Base-by-base conservation (phyloP, 1,140 invertebrate genomes). In the Drosophila ercepeae region DNA sequence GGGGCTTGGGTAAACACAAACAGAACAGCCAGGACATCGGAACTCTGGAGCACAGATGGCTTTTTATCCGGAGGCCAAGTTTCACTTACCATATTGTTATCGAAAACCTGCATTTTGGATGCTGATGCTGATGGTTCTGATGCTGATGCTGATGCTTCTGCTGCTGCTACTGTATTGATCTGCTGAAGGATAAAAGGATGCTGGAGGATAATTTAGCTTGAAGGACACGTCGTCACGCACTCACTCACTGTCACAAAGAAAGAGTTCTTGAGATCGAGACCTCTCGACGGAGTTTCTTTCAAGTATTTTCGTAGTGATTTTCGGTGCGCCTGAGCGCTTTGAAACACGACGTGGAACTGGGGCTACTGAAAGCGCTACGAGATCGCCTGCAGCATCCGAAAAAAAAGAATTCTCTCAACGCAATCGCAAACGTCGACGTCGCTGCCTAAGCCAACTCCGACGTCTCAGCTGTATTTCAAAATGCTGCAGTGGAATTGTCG, bases 31-130 rank as follows among this genome's bases (percentile, higher is more conserved):
- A 32, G 29, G 29, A 32, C 29, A n/a, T 3, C 11, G 29, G 21
- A 23, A 41, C 46, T 39, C 21, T n/a, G 14, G 29, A 16, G 23
- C 23, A 42, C 55, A 50, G 29, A 64, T 21, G 50, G 51, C 51
- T 18, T 55, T 42, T 18, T 9, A 13, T n/a, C 29, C 42, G 44
- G 23, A 34, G 44, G 25, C 16, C 21, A 36, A 13, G 41, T 36
- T 45, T 29, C 29, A 78, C 89, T 89, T 82, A 90, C 89, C 77
- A 90, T 90, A 64, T 70, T 90, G 67, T 83, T 90, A 70, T 90
- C 89, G 68, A 90, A 90, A 50, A 90, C 89, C 74, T 90, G 89
- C 89, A 90, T 90, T 44, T 39, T 54, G 60, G 58, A 41, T 45
- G 69, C 14, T 51, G 57, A 27, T 60, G n/a, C n/a, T n/a, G 36